Conservation (phyloP, 2,888 invertebrate species). For the Capitulum mitella region DNA sequence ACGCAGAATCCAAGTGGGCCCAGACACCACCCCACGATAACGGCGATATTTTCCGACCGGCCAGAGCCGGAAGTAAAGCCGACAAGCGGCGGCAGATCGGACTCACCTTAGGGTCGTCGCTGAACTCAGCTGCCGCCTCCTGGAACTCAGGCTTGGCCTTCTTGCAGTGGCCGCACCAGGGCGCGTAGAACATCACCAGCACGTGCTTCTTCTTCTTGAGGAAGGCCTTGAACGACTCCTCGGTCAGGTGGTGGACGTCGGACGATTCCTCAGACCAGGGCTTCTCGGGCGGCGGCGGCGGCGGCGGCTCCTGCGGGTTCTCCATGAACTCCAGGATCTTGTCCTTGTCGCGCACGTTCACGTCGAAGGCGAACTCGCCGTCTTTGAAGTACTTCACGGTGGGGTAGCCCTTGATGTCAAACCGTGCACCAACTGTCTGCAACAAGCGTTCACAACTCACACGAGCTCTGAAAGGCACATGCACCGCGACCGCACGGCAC, state of each 20-base stretch:
- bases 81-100: slow-evolving; percentile 52
- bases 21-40: too few species aligned
- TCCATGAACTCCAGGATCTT: slow-evolving; percentile 76
- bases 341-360: slow-evolving; percentile 64
- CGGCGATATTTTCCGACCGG: too few species aligned
- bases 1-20: too few species aligned
- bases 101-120: slow-evolving; percentile 66
- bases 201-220: slow-evolving; percentile 80
- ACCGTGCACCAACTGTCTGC: slow-evolving; percentile 32
- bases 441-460: too few species aligned
- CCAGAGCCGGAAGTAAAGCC: too few species aligned
- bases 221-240: slow-evolving; percentile 61
- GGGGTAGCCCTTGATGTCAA: slow-evolving; percentile 66
- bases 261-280: slow-evolving; percentile 68
- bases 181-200: slow-evolving; percentile 84
- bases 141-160: slow-evolving; percentile 73
- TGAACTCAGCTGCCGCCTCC: slow-evolving; percentile 63
- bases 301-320: slow-evolving; percentile 63
- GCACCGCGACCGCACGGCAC: too few species aligned
- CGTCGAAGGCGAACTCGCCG: slow-evolving; percentile 70
- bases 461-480: too few species aligned
- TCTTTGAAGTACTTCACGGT: slow-evolving; percentile 68
- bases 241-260: slow-evolving; percentile 66
- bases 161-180: slow-evolving; percentile 90
- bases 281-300: slow-evolving; percentile 70